Percentiles rank a stretch among this genome's conserved stretches.
Evolutionary conservation across 2,888 invertebrate genomes (phyloP).

Genomic region (Dromius quadrimaculatus): DNA sequence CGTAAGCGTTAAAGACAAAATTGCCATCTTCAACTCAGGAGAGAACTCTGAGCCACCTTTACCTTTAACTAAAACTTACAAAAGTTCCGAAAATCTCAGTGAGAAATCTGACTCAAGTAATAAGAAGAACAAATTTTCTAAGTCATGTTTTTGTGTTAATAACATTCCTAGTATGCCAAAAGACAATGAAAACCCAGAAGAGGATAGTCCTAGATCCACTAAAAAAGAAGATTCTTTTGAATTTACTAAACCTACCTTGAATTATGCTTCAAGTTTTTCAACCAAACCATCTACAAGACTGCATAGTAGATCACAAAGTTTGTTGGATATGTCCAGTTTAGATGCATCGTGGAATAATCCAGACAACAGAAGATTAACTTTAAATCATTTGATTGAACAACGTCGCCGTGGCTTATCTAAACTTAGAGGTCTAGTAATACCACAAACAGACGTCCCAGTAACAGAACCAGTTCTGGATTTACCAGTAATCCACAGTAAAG

Average conservation of each 20-base stretch:
- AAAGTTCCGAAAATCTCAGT: conserved; percentile 54
- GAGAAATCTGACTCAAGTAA: conserved; percentile 29
- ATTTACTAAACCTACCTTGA: conserved; percentile 21
- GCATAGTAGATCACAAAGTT: conserved; percentile 68
- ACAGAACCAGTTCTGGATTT: conserved; percentile 75
- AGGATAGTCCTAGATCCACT: too few species aligned
- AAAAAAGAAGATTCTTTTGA: conserved; percentile 15
- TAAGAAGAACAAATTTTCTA: conserved; percentile 45
- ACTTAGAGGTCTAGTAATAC: conserved; percentile 88
- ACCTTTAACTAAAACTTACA: conserved; percentile 52
- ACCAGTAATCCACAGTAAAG: conserved; percentile 85
- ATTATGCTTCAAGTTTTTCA: conserved; percentile 43
- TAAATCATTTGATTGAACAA: conserved; percentile 81
- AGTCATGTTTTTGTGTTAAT: conserved; percentile 51
- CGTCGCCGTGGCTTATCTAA: conserved; percentile 86
- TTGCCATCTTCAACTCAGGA: conserved; percentile 84
- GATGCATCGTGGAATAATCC: conserved; percentile 58
- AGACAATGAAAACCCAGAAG: conserved; percentile 18
- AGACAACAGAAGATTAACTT: conserved; percentile 63
- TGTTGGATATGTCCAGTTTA: conserved; percentile 65
- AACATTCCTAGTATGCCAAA: conserved; percentile 44
- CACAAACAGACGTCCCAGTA: conserved; percentile 74
- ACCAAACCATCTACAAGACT: conserved; percentile 57
- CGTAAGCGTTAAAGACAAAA: conserved; percentile 86
- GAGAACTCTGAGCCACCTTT: conserved; percentile 63